phyloP scores from a whole-genome alignment of 2,888 invertebrate genomes.

The Didymodactylos carnosus region DNA sequence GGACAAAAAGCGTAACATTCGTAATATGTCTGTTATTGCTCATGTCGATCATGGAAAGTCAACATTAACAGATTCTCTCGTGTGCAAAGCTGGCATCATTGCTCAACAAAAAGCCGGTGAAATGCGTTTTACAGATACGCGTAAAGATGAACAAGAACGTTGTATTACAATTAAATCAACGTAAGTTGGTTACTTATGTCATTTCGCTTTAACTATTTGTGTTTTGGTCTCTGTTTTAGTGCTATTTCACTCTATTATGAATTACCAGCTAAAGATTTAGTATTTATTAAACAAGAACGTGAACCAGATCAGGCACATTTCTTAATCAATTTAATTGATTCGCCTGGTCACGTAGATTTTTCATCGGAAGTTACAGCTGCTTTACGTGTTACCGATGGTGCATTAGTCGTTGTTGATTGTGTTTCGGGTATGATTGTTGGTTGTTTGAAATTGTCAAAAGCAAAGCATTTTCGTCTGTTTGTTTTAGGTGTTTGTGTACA shows the following conservation, averaged over 20 bases:
- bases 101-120: conserved; percentile 95
- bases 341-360: conserved; percentile 99
- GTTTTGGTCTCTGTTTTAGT: conserved; percentile 7
- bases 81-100: conserved; percentile 98
- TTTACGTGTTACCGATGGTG: conserved; percentile 97
- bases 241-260: conserved; percentile 99
- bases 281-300: conserved; percentile 58
- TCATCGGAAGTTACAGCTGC: conserved; percentile 98
- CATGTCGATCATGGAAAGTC: conserved; percentile 99
- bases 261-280: conserved; percentile 73
- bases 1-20: conserved; percentile 98
- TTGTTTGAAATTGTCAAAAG: no score
- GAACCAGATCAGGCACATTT: conserved; percentile 51
- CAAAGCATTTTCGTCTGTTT: neutral
- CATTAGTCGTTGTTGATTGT: conserved; percentile 96
- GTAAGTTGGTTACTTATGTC: neutral
- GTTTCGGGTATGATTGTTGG: conserved; percentile 69
- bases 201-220: neutral
- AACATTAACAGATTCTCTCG: conserved; percentile 92
- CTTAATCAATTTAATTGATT: conserved; percentile 98
- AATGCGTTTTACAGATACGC: conserved; percentile 93
- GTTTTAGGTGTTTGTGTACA: conserved; percentile 74
- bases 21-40: conserved; percentile 99
- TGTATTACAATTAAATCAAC: conserved; percentile 99
- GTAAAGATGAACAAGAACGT: conserved; percentile 98